Base-by-base conservation (phyloP, 2,888 invertebrate species). In the Pemphredon lugubris region DNA sequence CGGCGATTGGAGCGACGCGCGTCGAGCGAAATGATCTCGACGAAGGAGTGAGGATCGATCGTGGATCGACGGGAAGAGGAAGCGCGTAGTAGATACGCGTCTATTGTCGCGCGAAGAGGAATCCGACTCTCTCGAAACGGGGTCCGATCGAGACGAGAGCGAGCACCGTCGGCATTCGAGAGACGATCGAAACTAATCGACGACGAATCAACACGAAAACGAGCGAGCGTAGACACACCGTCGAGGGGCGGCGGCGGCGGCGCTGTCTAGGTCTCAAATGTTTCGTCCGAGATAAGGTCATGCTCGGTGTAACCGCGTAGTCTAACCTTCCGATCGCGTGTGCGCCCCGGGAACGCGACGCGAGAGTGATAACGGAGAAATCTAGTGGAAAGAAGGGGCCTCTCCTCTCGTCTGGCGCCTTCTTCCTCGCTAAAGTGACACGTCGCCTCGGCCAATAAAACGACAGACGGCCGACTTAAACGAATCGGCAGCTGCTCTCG, bases 361-460 rank as follows among this genome's bases (percentile, higher is more conserved):
- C 45, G 21, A 5, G 3, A 45, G 26, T 48, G 48, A 30, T 30
- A 48, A 48, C 40, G 40, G 32, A 34, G 30, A 21, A 23, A 58
- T 16, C 30, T 45, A 50, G 58, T 54, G 71, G 37, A 65, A 55
- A 58, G 66, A 66, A 65, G 58, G 58, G 65, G 26, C 26, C 26
- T 26, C n/a, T n/a, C 30, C 37, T 37, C 23, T 21, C 53, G 48
- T 48, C 71, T 67, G 77, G 75, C 77, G 74, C 67, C 71, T 74
- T 64, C 66, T 40, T 65, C 57, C 39, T 61, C 51, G 63, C 57
- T 55, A 61, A 63, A 45, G 47, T 71, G 61, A 57, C 70, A 55
- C 69, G 72, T 54, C 77, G 72, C 72, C 66, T 45, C 61, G 65
- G 67, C 71, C 58, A 72, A 75, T 61, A 64, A 78, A 66, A 57